Evolutionary conservation across 2,797 vertebrate species (phyloP).

Genomic region (Epinephelus awoara): DNA sequence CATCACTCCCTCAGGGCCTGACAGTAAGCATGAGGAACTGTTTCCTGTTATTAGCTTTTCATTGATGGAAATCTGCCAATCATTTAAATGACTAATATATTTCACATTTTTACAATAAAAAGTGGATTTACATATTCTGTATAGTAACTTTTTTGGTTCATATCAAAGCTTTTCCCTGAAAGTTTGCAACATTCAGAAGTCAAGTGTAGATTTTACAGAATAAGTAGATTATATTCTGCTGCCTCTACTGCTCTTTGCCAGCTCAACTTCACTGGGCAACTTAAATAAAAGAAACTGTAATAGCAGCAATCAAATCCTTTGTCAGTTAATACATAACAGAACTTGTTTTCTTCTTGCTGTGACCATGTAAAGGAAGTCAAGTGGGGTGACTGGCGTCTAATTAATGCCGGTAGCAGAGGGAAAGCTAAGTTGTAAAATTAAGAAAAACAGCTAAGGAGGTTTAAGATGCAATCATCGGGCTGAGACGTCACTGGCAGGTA

Average conservation of each 20-base stretch:
- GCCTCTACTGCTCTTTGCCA: neutral
- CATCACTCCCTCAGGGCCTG: slow-evolving; percentile 14
- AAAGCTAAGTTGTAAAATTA: neutral
- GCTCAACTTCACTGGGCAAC: neutral
- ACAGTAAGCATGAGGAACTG: neutral
- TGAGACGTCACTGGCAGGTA: slow-evolving; percentile 2
- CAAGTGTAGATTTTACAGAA: too few species aligned
- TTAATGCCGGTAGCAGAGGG: neutral
- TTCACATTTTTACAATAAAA: neutral
- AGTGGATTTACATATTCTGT: too few species aligned
- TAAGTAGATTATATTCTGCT: neutral
- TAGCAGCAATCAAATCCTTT: neutral
- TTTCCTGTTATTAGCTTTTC: neutral
- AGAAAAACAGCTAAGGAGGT: slow-evolving; percentile 1
- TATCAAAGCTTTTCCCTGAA: neutral
- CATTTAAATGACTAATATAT: neutral
- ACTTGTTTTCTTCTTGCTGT: neutral
- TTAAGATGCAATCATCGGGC: slow-evolving; percentile 12
- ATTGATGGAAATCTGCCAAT: neutral
- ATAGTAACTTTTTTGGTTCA: too few species aligned
- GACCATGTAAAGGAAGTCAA: neutral
- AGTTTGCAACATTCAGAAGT: neutral
- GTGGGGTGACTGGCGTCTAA: neutral
- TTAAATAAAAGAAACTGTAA: neutral
- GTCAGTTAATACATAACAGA: neutral